Conservation (phyloP, 2,113 vertebrate species). For the Odocoileus hemionus region DNA sequence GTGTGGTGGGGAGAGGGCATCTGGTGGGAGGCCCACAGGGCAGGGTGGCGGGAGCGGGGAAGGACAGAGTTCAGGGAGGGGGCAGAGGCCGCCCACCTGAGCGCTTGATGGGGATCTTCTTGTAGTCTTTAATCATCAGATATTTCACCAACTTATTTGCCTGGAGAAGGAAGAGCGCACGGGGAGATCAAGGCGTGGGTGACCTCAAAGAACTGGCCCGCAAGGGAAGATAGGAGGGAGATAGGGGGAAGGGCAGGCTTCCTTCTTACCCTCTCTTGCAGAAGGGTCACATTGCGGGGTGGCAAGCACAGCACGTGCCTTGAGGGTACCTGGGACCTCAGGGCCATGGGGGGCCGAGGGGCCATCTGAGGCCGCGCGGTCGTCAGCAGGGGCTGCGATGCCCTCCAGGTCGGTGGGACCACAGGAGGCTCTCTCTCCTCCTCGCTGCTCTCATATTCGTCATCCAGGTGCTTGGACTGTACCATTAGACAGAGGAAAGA, state of each 20-base stretch:
- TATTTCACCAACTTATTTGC: slow-evolving; percentile 90
- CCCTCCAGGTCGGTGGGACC: slow-evolving; percentile 31
- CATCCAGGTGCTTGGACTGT: slow-evolving; percentile 61
- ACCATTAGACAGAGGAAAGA: neutral
- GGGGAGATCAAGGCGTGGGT: neutral
- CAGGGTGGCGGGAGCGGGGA: neutral
- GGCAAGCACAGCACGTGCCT: slow-evolving; percentile 56
- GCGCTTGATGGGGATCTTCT: slow-evolving; percentile 88
- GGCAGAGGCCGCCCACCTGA: slow-evolving; percentile 77
- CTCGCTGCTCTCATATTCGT: slow-evolving; percentile 47
- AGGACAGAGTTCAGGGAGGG: neutral
- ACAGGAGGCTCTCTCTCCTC: slow-evolving; percentile 45
- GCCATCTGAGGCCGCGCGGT: neutral
- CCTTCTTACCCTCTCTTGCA: slow-evolving; percentile 59
- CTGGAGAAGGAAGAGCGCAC: slow-evolving; percentile 67
- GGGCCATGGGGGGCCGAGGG: neutral
- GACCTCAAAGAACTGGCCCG: neutral
- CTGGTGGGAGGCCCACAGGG: neutral
- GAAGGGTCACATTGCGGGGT: slow-evolving; percentile 48
- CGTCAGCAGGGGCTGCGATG: neutral
- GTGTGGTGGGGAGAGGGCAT: neutral
- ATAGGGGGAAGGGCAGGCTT: neutral
- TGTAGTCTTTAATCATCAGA: slow-evolving; percentile 90
- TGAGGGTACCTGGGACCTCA: slow-evolving; percentile 43
- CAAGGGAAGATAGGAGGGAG: neutral